A percentile compares a stretch with the other conserved stretches of the same genome.
Evolutionary conservation across 1,140 invertebrate species (phyloP).

Genomic region (Drosophila equinoxialis): DNA sequence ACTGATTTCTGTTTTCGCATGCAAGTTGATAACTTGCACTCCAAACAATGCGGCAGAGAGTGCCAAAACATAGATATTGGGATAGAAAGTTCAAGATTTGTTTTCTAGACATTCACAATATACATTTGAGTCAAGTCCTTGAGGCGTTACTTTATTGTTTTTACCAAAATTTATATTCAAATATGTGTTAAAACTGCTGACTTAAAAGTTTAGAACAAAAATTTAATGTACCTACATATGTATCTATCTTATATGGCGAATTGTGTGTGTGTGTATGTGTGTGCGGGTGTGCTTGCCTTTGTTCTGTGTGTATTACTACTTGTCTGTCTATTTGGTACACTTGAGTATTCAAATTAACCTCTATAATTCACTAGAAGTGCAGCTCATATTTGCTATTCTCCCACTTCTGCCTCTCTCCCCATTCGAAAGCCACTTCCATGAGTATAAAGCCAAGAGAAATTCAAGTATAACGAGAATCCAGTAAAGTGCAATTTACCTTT

Average conservation of each 20-base stretch:
- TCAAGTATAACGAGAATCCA: neutral
- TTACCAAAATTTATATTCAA: no score
- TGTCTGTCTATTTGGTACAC: neutral
- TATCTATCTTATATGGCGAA: neutral
- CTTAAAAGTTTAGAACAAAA: neutral
- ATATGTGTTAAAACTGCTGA: no score
- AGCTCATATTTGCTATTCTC: neutral
- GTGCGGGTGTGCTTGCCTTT: neutral
- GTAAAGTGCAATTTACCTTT: constrained; percentile 11
- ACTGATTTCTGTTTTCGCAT: constrained; percentile 7
- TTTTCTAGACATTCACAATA: neutral
- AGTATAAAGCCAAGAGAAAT: neutral
- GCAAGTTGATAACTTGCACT: constrained; percentile 10
- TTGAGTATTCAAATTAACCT: constrained; percentile 10
- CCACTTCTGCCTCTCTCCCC: neutral
- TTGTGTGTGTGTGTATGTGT: no score
- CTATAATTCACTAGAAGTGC: neutral
- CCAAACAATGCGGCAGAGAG: neutral
- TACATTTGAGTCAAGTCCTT: no score
- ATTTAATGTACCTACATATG: neutral
- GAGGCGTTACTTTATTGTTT: no score
- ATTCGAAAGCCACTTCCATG: neutral
- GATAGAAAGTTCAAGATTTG: neutral
- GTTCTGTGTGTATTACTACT: neutral
- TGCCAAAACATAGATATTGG: neutral